phyloP scores from a whole-genome alignment of 2,797 vertebrate species.

The Gallinago stenura region DNA sequence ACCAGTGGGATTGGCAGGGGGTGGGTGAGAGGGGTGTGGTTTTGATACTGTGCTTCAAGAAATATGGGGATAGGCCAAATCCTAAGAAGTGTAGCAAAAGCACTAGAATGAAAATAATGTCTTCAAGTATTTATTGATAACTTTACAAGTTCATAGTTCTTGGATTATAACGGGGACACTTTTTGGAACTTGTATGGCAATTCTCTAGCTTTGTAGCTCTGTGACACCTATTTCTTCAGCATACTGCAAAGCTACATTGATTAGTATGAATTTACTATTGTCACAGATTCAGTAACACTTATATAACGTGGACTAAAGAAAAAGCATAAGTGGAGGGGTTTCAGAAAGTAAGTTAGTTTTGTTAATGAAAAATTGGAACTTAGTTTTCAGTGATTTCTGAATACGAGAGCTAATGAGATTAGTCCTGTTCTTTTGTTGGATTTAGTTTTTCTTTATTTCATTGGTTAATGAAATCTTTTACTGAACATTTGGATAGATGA shows the following conservation, averaged over 20 bases:
- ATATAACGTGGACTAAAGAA: not conserved
- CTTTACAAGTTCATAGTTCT: not conserved
- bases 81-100: not conserved
- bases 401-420: not conserved
- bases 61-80: not conserved
- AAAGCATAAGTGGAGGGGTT: not conserved
- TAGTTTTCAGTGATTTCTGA: not conserved
- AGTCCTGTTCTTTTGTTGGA: not conserved
- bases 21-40: accelerated
- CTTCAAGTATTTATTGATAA: not conserved
- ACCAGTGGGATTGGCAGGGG: accelerated
- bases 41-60: not conserved
- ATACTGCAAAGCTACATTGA: accelerated
- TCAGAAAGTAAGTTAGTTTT: not conserved
- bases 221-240: not conserved
- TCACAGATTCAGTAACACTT: not conserved
- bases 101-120: not conserved
- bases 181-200: not conserved
- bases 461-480: not conserved
- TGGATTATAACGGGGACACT: not conserved
- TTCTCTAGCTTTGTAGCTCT: not conserved
- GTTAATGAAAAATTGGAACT: not conserved
- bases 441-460: not conserved
- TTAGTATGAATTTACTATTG: not conserved
- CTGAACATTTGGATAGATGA: not conserved